A percentile compares a stretch with the other conserved stretches of the same genome.
phyloP scores from a whole-genome alignment of 2,888 invertebrate genomes.

The Ophion ellenae region DNA sequence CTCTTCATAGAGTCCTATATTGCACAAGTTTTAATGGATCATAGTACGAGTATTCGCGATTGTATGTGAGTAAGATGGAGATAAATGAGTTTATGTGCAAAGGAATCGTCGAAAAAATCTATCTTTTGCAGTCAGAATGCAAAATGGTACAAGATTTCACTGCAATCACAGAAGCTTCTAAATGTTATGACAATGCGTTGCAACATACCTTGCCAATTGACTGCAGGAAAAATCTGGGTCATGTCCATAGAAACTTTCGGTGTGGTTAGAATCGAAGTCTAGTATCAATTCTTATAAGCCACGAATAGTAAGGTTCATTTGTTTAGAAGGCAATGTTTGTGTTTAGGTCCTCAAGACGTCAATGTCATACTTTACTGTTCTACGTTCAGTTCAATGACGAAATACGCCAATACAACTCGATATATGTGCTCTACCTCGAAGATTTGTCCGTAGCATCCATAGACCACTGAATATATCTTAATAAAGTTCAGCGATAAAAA shows the following conservation, averaged over 20 bases:
- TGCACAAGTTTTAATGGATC: conserved; percentile 51
- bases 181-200: conserved; percentile 47
- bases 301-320: not conserved
- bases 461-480: too few species aligned
- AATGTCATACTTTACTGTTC: conserved; percentile 50
- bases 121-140: conserved; percentile 8
- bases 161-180: conserved; percentile 32
- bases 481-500: too few species aligned
- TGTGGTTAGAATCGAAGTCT: conserved; percentile 4
- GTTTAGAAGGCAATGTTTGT: not conserved
- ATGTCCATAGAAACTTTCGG: conserved; percentile 50
- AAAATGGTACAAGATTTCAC: conserved; percentile 36
- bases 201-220: conserved; percentile 35
- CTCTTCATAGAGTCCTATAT: conserved; percentile 38
- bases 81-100: not conserved
- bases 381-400: conserved; percentile 36
- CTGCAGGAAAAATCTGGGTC: conserved; percentile 43
- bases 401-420: not conserved
- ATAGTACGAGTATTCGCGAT: conserved; percentile 49
- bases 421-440: not conserved
- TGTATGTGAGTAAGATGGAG: conserved; percentile 32
- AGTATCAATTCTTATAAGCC: not conserved
- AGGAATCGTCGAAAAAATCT: not conserved
- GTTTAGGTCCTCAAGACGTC: conserved; percentile 50
- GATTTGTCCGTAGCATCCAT: not conserved